A percentile compares a stretch with the other conserved stretches of the same genome.
Evolutionary conservation across 2,797 vertebrate species (phyloP).

Genomic region (Alca torda): DNA sequence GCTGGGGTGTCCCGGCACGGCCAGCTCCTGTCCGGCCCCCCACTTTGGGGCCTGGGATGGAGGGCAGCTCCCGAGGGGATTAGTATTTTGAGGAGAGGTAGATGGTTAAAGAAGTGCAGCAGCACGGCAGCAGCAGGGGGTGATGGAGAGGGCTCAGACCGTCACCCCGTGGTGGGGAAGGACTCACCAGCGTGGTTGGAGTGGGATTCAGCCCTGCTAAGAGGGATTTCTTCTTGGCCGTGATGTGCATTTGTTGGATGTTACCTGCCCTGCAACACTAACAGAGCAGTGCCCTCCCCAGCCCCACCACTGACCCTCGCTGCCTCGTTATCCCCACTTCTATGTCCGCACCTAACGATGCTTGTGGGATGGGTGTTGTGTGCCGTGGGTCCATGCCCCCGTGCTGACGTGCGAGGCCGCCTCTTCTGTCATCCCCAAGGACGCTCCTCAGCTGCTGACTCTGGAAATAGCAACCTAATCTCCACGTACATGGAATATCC

Average conservation of each 20-base stretch:
- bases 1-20: rapidly evolving
- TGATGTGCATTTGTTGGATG: rapidly evolving
- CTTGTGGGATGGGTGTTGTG: background rate
- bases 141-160: background rate
- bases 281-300: background rate
- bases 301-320: background rate
- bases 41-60: background rate
- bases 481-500: rapidly evolving
- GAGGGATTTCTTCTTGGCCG: background rate
- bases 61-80: background rate
- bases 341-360: background rate
- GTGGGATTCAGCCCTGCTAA: background rate
- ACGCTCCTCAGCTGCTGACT: background rate
- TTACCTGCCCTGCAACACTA: background rate
- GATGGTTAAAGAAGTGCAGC: background rate
- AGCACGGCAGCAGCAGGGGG: rapidly evolving
- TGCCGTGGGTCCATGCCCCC: background rate
- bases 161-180: rapidly evolving
- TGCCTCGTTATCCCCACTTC: background rate
- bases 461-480: background rate
- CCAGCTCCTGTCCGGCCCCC: background rate
- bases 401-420: rapidly evolving
- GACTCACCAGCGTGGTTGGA: background rate
- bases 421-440: background rate
- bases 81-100: background rate